Percentiles rank a stretch among this genome's conserved stretches.
phyloP scores from a whole-genome alignment of 2,113 vertebrate genomes.

The Dolichallabes microphthalmus region DNA sequence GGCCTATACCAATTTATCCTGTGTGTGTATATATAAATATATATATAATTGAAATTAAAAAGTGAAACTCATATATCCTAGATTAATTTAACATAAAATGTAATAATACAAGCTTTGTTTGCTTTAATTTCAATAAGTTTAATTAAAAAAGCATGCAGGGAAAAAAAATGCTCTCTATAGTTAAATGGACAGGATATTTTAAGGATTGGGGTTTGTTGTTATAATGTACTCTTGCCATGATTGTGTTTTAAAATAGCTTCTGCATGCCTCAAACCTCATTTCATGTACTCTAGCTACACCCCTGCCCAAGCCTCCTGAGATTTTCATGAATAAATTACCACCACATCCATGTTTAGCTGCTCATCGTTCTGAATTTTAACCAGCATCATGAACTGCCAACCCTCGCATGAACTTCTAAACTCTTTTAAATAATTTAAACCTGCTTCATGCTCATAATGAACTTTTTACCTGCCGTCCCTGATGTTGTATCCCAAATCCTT shows the following conservation, averaged over 20 bases:
- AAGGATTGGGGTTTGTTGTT: not conserved
- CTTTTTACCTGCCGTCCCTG: constrained; percentile 10
- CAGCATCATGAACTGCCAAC: not conserved
- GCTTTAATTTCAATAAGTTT: too few species aligned
- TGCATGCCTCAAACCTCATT: not conserved
- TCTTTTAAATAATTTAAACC: not conserved
- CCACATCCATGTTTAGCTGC: not conserved
- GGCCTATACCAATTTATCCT: too few species aligned
- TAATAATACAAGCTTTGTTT: too few species aligned
- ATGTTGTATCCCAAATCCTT: not conserved
- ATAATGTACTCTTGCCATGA: not conserved
- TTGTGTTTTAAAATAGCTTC: not conserved
- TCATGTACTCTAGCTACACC: not conserved
- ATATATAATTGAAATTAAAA: too few species aligned
- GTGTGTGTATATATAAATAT: too few species aligned
- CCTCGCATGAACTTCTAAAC: not conserved
- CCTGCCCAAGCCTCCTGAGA: not conserved
- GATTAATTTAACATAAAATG: too few species aligned
- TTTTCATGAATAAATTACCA: not conserved
- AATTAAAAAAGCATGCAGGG: too few species aligned
- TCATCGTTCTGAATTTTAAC: constrained; percentile 6
- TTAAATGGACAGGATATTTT: not conserved
- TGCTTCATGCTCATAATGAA: constrained; percentile 4
- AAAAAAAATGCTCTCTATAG: not conserved
- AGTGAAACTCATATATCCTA: too few species aligned